These are phyloP conservation scores for Pycnomerus fuliginosus DNA, from an alignment of 2,888 invertebrate species.

Conservation along the genomic window DNA sequence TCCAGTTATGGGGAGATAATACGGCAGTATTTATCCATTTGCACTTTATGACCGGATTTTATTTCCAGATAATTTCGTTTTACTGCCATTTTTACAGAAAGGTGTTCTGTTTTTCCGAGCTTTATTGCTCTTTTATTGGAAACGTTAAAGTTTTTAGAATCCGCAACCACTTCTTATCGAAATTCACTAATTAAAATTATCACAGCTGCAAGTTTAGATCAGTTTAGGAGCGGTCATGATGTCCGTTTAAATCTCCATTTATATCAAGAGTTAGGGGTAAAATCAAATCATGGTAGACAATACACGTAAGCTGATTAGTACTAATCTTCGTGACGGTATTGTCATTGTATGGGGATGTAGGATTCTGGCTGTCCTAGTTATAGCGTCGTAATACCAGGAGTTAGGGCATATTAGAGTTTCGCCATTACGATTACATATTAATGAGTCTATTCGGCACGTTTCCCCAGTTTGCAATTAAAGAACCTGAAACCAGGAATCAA, in stretches of 20 bases:
- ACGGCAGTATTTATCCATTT: not conserved
- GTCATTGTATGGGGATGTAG: not conserved
- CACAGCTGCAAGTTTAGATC: too few relatives aligned
- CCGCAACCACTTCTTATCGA: too few relatives aligned
- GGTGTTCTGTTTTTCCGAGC: too few relatives aligned
- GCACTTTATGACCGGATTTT: too few relatives aligned
- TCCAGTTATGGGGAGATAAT: not conserved
- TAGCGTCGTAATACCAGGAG: not conserved
- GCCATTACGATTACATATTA: not conserved
- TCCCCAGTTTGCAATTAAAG: too few relatives aligned
- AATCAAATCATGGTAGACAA: not conserved
- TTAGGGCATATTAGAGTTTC: not conserved
- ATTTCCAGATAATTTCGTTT: not conserved
- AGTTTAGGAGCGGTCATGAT: too few relatives aligned
- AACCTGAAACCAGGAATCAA: too few relatives aligned
- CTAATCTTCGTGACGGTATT: not conserved
- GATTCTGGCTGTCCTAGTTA: not conserved
- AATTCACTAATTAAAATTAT: too few relatives aligned
- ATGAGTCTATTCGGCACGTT: not conserved
- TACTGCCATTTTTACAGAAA: not conserved
- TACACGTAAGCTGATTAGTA: not conserved
- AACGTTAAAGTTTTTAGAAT: too few relatives aligned
- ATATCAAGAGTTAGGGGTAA: not conserved
- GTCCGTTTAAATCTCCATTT: too few relatives aligned
- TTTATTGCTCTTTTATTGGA: not conserved